Conservation (phyloP, 30 jellyfish, hydroid and myxozoan genomes). For the Cassiopea andromeda region DNA sequence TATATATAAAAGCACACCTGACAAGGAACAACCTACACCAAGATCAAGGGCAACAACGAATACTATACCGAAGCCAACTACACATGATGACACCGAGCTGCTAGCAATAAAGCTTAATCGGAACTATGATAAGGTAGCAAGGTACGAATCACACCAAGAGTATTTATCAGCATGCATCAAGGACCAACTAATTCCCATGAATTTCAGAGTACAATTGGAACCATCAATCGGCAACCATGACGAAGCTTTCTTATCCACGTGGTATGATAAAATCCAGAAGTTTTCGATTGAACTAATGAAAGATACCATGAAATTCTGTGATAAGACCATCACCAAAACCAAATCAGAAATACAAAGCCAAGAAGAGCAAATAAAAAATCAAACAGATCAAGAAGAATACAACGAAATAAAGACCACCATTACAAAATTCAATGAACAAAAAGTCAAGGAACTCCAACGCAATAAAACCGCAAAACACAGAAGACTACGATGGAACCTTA, state of each 20-base stretch:
- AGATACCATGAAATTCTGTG: conserved; percentile 4
- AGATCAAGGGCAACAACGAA: neutral
- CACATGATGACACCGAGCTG: neutral
- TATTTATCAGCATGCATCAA: neutral
- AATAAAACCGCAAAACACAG: neutral
- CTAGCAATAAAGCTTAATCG: conserved; percentile 12
- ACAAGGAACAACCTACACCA: neutral
- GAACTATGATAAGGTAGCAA: conserved; percentile 1
- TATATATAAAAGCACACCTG: neutral
- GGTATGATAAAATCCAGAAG: neutral
- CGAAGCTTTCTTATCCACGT: conserved; percentile 1
- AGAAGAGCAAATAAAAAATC: neutral
- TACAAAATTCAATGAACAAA: neutral
- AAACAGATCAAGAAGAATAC: neutral
- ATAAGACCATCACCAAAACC: neutral
- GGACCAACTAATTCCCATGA: neutral
- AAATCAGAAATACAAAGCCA: neutral
- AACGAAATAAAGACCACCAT: neutral
- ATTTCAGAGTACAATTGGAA: neutral
- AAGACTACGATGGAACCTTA: neutral
- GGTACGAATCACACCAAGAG: conserved; percentile 14
- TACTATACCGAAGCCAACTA: neutral
- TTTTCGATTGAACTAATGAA: conserved; percentile 6
- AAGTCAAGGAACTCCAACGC: neutral
- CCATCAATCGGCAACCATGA: conserved; percentile 31